phyloP scores from a whole-genome alignment of 2,888 invertebrate genomes.

The Drosophila imparisetae region DNA sequence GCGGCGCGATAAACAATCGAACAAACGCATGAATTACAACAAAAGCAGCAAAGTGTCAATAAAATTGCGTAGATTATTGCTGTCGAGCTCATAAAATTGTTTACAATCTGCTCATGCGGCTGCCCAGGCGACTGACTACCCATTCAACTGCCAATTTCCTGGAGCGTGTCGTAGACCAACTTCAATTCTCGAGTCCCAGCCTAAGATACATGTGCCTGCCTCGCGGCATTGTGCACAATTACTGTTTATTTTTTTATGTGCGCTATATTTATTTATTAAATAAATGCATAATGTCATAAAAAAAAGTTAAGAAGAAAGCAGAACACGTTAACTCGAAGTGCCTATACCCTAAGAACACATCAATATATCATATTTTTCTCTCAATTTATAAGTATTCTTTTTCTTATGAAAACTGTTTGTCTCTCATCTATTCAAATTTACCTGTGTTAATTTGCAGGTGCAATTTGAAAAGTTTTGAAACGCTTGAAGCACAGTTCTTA shows the following conservation, averaged over 20 bases:
- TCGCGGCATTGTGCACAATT: conserved; percentile 57
- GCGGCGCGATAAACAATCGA: conserved; percentile 56
- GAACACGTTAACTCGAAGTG: background rate
- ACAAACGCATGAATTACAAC: conserved; percentile 61
- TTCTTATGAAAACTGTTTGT: too few relatives aligned
- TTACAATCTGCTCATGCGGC: conserved; percentile 60
- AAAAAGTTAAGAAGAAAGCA: conserved; percentile 28
- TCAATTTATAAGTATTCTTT: background rate
- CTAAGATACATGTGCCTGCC: conserved; percentile 40
- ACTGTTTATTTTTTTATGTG: conserved; percentile 29
- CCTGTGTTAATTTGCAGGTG: accelerated
- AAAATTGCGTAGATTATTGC: conserved; percentile 81
- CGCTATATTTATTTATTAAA: conserved; percentile 79
- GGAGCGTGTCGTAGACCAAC: conserved; percentile 60
- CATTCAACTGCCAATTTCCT: conserved; percentile 72
- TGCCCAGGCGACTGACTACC: conserved; percentile 27
- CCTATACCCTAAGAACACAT: conserved; percentile 11
- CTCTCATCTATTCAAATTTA: background rate
- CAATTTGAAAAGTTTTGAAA: background rate
- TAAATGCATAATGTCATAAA: conserved; percentile 73
- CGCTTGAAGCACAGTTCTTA: background rate
- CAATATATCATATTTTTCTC: background rate
- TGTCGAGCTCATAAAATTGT: conserved; percentile 79
- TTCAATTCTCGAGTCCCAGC: conserved; percentile 3
- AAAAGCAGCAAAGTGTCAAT: conserved; percentile 72